Base-by-base conservation (phyloP, 2,888 invertebrate species). In the Trissonchulus sp. region DNA sequence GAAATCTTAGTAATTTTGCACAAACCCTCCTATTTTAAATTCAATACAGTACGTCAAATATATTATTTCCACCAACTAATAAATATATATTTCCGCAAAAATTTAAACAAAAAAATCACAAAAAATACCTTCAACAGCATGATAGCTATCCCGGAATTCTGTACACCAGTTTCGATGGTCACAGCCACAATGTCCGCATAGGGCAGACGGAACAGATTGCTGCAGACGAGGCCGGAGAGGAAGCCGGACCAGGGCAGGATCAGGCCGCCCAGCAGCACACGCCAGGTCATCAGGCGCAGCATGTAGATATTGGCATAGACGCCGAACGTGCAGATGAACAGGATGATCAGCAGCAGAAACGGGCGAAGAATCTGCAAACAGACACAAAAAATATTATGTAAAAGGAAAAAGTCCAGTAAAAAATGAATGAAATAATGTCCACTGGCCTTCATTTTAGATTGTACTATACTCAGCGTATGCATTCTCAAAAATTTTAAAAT, bases 241-340 rank as follows among this genome's bases (percentile, higher is more conserved):
- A 87, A 88, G 0, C 87, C 87, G 48, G 84, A 82, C 77, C 85
- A 85, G 0, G 87, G 86, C 38, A 87, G 81, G 0, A 85, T 76
- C 15, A 87, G 80, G 28, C 87, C 86, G 1, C 86, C 83, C 8
- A 84, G 68, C 1, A 85, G 76, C 63, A 81, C 83, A 23, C 81
- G 80, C 79, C 81, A 80, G 0, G 84, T 84, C 77, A 87, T 81
- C 77, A 86, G 79, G 35, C 80, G 80, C 79, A 87, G 86, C 77
- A 87, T 85, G 81, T 86, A 87, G 73, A 84, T 78, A 78, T 87
- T 86, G 74, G 85, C 83, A 75, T 85, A 85, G 1, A 86, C 82
- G 1, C 87, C 88, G 72, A 86, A 81, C 33, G 80, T 80, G 30
- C 84, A 80, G 1, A 87, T 84, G 76, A 86, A 85, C 15, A 87